Conservation (phyloP, 2,113 vertebrate genomes). For the Oostethus manadensis region DNA sequence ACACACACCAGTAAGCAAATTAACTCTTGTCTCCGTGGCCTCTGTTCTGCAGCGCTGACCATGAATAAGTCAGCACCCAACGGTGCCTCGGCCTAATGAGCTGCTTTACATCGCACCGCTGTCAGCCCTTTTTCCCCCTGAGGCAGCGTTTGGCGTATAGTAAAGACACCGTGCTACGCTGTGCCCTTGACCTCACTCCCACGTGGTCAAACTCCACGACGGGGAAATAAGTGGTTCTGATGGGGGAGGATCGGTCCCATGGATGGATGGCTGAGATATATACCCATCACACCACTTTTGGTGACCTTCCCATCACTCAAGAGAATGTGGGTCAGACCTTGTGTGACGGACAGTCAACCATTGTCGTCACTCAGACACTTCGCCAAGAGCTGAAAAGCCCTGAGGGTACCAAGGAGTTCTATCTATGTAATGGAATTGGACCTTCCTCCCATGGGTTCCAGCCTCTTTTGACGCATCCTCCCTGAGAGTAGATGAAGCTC, state of each 20-base stretch:
- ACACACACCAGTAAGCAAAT: conserved; percentile 17
- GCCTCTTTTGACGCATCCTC: conserved; percentile 34
- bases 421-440: conserved; percentile 30
- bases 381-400: conserved; percentile 46
- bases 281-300: conserved; percentile 8
- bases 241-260: conserved; percentile 20
- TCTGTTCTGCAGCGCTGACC: conserved; percentile 15
- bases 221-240: conserved; percentile 3
- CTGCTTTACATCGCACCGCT: conserved; percentile 11
- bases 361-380: conserved; percentile 56
- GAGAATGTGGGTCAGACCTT: conserved; percentile 65
- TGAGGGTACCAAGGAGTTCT: conserved; percentile 8
- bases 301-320: conserved; percentile 21
- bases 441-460: conserved; percentile 31
- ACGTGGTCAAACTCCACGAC: conserved; percentile 1
- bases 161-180: conserved; percentile 1
- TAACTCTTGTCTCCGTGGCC: conserved; percentile 21
- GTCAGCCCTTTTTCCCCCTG: not conserved
- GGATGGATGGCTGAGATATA: conserved; percentile 29
- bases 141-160: not conserved
- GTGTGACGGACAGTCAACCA: conserved; percentile 61
- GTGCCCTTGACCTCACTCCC: conserved; percentile 17
- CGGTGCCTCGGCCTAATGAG: conserved; percentile 35
- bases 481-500: conserved; percentile 9
- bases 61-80: conserved; percentile 23